phyloP scores from a whole-genome alignment of 1,140 invertebrate genomes.

The Dinothrombium tinctorium region DNA sequence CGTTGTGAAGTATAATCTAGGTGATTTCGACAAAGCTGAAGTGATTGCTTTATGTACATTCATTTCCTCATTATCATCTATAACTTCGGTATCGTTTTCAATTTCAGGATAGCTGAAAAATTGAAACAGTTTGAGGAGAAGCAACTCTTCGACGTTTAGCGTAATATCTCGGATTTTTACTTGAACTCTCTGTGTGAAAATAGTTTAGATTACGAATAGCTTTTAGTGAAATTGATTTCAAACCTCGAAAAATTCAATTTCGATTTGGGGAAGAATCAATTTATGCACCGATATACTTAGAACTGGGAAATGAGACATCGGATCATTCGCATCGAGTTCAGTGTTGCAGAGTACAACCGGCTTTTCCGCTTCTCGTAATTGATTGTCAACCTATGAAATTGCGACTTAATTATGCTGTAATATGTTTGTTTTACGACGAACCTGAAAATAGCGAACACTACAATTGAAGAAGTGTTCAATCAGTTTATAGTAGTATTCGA shows the following conservation, averaged over 20 bases:
- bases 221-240: background rate
- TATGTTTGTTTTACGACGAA: no score
- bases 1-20: slow-evolving; percentile 12
- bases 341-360: slow-evolving; percentile 52
- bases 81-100: slow-evolving; percentile 40
- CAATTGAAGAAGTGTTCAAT: slow-evolving; percentile 37
- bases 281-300: slow-evolving; percentile 24
- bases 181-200: slow-evolving; percentile 39
- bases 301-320: slow-evolving; percentile 21
- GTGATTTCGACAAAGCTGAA: slow-evolving; percentile 4
- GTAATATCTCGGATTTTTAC: slow-evolving; percentile 57
- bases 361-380: slow-evolving; percentile 55
- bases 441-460: slow-evolving; percentile 53
- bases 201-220: background rate
- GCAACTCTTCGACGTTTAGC: slow-evolving; percentile 57
- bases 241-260: slow-evolving; percentile 47
- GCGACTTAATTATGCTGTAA: no score
- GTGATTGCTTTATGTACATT: slow-evolving; percentile 1
- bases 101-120: slow-evolving; percentile 29
- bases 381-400: slow-evolving; percentile 55
- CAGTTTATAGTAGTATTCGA: slow-evolving; percentile 33
- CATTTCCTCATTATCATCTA: slow-evolving; percentile 27
- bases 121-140: slow-evolving; percentile 58
- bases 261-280: slow-evolving; percentile 38
- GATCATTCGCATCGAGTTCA: slow-evolving; percentile 17